Evolutionary conservation across 2,797 vertebrate species (phyloP).

Genomic region (Falco concolor): DNA sequence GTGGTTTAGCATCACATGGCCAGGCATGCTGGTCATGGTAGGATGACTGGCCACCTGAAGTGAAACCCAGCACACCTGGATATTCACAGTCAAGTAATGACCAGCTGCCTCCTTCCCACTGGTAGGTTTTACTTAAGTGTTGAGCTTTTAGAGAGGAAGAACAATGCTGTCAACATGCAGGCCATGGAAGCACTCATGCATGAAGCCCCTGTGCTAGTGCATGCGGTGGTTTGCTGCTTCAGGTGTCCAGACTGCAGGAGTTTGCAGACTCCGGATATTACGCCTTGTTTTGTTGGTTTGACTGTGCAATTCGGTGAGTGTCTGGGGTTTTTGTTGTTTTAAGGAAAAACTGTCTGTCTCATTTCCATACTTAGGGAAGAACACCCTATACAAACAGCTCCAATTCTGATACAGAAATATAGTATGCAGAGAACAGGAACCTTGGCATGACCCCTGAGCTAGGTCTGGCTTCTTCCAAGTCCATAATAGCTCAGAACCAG

Average conservation of each 20-base stretch:
- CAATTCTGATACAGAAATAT: not conserved
- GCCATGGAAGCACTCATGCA: accelerated
- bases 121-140: not conserved
- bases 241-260: not conserved
- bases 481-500: not conserved
- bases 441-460: accelerated
- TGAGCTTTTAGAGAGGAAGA: not conserved
- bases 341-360: not conserved
- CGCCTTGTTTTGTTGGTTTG: not conserved
- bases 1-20: accelerated
- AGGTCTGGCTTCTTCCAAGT: not conserved
- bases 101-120: not conserved
- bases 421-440: accelerated
- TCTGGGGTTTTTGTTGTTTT: not conserved
- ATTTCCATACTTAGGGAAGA: not conserved
- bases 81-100: not conserved
- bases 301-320: accelerated
- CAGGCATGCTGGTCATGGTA: accelerated
- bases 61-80: not conserved
- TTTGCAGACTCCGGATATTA: not conserved
- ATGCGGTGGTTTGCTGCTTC: not conserved
- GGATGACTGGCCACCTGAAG: not conserved
- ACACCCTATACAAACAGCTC: not conserved
- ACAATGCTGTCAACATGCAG: accelerated
- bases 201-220: not conserved